phyloP scores from a whole-genome alignment of 2,888 invertebrate genomes.

The Phorcus lineatus region DNA sequence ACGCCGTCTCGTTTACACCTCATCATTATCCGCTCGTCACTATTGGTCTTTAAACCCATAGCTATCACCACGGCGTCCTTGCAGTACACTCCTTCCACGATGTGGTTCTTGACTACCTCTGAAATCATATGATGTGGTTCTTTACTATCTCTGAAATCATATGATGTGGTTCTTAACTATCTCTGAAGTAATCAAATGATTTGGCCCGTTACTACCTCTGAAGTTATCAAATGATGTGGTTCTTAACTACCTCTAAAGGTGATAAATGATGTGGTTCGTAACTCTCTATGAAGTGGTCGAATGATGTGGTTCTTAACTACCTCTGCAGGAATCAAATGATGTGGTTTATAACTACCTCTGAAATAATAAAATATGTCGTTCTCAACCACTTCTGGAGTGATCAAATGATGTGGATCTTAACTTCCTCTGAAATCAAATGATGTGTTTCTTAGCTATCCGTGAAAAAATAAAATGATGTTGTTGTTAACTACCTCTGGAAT shows the following conservation, averaged over 20 bases:
- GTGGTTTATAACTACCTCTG: background rate
- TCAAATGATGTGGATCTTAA: conserved; percentile 76
- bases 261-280: conserved; percentile 75
- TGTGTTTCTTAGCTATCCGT: conserved; percentile 71
- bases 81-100: conserved; percentile 77
- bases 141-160: conserved; percentile 74
- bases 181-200: background rate
- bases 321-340: background rate
- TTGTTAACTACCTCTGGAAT: background rate
- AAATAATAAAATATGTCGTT: conserved; percentile 75
- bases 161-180: conserved; percentile 77
- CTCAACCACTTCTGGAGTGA: conserved; percentile 74
- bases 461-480: background rate
- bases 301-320: conserved; percentile 77
- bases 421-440: conserved; percentile 75
- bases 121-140: conserved; percentile 75
- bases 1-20: conserved; percentile 76
- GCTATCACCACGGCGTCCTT: conserved; percentile 77
- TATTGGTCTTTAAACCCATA: conserved; percentile 74
- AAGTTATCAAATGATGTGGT: conserved; percentile 74
- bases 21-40: conserved; percentile 73
- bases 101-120: conserved; percentile 77
- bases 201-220: background rate
- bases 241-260: conserved; percentile 75
- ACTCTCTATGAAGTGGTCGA: conserved; percentile 74